Percentiles rank a stretch among this genome's conserved stretches.
These are phyloP conservation scores for Dryobates pubescens DNA, from an alignment of 2,797 vertebrate species.

Conservation along the genomic window DNA sequence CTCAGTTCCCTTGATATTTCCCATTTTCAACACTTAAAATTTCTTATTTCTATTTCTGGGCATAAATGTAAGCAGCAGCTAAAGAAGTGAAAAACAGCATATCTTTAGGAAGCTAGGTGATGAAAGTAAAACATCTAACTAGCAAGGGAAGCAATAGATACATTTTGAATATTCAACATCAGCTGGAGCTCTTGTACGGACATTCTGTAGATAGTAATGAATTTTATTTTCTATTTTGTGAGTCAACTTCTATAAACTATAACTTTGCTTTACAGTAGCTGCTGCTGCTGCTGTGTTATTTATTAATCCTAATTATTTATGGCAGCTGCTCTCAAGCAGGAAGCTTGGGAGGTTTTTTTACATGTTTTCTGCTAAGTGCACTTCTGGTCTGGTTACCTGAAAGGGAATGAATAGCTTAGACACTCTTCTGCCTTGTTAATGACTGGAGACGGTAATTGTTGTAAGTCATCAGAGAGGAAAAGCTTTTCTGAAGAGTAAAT, in stretches of 20 bases:
- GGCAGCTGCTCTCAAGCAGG: constrained; percentile 2
- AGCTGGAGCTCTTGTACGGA: not conserved
- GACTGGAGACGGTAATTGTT: constrained; percentile 4
- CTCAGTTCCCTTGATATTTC: not conserved
- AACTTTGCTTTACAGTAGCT: constrained; percentile 2
- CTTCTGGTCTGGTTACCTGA: not conserved
- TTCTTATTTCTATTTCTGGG: not conserved
- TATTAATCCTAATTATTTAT: not conserved
- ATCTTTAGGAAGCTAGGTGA: not conserved
- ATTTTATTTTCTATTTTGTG: not conserved
- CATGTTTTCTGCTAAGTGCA: not conserved
- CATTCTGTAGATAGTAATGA: not conserved
- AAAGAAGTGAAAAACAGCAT: not conserved
- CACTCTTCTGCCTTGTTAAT: constrained; percentile 5
- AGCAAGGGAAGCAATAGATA: not conserved
- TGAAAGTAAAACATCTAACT: not conserved
- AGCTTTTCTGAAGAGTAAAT: constrained; percentile 31
- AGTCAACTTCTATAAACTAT: not conserved
- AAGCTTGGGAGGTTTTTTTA: not conserved
- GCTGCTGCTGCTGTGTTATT: not conserved
- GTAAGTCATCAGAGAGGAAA: constrained; percentile 24
- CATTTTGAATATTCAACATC: not conserved
- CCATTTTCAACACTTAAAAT: not conserved
- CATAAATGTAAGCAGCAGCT: not conserved
- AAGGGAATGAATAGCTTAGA: not conserved